Evolutionary conservation across 2,113 vertebrate species (phyloP).

Genomic region (Nibea coibor): DNA sequence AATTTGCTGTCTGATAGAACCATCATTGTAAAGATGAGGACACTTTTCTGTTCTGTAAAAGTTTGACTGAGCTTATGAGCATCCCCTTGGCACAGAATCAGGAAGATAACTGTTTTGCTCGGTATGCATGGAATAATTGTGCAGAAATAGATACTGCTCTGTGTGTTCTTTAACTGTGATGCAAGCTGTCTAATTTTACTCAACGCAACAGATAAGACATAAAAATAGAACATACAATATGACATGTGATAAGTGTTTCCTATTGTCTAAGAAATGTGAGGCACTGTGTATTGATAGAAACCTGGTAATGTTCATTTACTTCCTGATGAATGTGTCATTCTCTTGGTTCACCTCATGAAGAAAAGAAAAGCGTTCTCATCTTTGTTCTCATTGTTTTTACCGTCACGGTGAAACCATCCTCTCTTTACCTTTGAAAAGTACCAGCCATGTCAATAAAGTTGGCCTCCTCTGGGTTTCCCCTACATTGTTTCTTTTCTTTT

Average conservation of each 20-base stretch:
- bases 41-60: constrained; percentile 50
- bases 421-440: constrained; percentile 70
- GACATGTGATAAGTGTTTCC: neutral
- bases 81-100: constrained; percentile 23
- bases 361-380: constrained; percentile 65
- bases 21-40: constrained; percentile 58
- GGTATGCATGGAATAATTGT: constrained; percentile 31
- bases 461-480: constrained; percentile 71
- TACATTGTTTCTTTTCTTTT: neutral
- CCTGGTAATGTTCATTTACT: constrained; percentile 31
- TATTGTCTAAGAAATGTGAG: neutral
- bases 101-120: constrained; percentile 45
- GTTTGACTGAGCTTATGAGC: constrained; percentile 25
- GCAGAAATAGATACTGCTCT: constrained; percentile 12
- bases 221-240: neutral
- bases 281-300: constrained; percentile 3
- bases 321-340: constrained; percentile 21
- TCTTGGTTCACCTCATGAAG: constrained; percentile 12
- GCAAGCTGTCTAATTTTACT: constrained; percentile 28
- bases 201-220: neutral
- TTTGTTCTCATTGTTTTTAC: constrained; percentile 62
- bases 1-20: constrained; percentile 71
- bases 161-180: constrained; percentile 25
- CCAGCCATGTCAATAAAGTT: constrained; percentile 83
- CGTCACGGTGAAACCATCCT: constrained; percentile 71